Evolutionary conservation across 2,888 invertebrate genomes (phyloP), one percentile per base, ranked within the genome.

Genomic region (Drosophila borborema): DNA sequence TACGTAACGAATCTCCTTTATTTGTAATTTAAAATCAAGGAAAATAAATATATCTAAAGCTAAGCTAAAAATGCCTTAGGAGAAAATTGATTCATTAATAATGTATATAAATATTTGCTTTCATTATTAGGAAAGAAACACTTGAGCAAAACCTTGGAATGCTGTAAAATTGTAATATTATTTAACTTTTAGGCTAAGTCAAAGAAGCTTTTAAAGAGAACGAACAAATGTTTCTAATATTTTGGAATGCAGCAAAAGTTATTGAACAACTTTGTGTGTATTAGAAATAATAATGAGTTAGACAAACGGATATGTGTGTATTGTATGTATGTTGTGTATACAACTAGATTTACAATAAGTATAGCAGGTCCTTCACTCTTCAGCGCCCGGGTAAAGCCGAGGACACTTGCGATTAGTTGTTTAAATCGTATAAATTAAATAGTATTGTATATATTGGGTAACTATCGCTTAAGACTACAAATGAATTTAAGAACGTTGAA

Each of bases 401-500:
- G 62, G 14, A 18, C 40, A 46, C 60, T 60, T 43, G 31, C 53
- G 48, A 55, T 54, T 64, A 53, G 51, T 45, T 14, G 12, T 55
- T n/a, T 41, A 28, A 23, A 12, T 54, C 28, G 16, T 58, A 43
- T 59, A n/a, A 12, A 41, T 54, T 55, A 31, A 34, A 16, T 49
- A 18, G 49, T 51, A 51, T 51, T 51, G 3, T 54, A 54, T 54
- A 58, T 67, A 61, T 28, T 28, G 71, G 74, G 56, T 66, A 77
- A 66, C 79, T 78, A 77, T 78, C 74, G 23, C 77, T 78, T 74
- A 77, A 48, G 49, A 62, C 77, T 77, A 77, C 77, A 78, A 77
- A 78, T 70, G 31, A 76, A 79, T 69, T 72, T 18, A 65, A 51
- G 49, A 72, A 59, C 56, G 64, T 64, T 23, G 55, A 28, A 55